Evolutionary conservation across 30 jellyfish, hydroid and myxozoan genomes (phyloP).

Genomic region (Hydractinia echinata): DNA sequence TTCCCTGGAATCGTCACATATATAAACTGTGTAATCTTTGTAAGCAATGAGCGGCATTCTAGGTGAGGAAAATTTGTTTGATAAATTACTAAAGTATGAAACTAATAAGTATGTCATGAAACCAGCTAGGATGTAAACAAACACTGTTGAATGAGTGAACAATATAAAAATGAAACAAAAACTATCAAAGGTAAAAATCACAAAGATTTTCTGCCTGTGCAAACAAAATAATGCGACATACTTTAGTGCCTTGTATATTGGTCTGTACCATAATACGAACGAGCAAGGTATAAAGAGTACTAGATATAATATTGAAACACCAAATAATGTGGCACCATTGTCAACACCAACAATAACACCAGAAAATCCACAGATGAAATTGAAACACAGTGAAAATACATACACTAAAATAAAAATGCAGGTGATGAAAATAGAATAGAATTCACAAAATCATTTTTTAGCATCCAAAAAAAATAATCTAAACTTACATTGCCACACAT

Average conservation of each 20-base stretch:
- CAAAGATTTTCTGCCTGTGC: too few species aligned
- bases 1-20: too few species aligned
- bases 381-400: conserved; percentile 63
- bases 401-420: conserved; percentile 55
- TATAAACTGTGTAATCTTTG: too few species aligned
- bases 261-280: conserved; percentile 81
- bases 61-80: too few species aligned
- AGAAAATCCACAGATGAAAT: conserved; percentile 74
- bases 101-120: too few species aligned
- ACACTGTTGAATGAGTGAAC: too few species aligned
- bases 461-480: background rate
- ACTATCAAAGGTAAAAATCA: too few species aligned
- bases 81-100: too few species aligned
- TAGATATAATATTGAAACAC: conserved; percentile 68
- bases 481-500: conserved; percentile 90
- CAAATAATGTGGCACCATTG: conserved; percentile 70
- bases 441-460: background rate
- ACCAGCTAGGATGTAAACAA: too few species aligned
- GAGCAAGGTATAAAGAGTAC: conserved; percentile 85
- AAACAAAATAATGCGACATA: conserved; percentile 26
- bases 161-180: too few species aligned
- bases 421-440: background rate
- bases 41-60: too few species aligned
- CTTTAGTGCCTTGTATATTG: conserved; percentile 92
- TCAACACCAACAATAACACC: conserved; percentile 44